Base-by-base conservation (phyloP, 2,888 invertebrate species). In the Reticulitermes lucifugus region DNA sequence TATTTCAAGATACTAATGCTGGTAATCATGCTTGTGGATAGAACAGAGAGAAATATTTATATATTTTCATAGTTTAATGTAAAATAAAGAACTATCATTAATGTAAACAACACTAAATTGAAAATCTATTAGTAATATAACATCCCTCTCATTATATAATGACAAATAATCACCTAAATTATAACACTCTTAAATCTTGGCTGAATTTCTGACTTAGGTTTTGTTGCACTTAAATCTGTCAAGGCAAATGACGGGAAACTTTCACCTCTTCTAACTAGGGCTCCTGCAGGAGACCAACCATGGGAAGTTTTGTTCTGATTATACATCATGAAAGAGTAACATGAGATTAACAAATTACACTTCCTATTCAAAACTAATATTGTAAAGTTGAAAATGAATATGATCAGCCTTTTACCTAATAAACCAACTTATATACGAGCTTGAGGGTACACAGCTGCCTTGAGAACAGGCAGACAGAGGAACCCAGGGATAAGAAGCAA, bases 1-100 rank as follows among this genome's bases (percentile, higher is more conserved):
- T 35, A 41, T 18, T 25, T 25, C 14, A 83, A 75, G 35, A 86
- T 86, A 86, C 86, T 84, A 84, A 86, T 83, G 46, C 46, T 46
- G 82, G 81, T 82, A 85, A 59, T 29, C 83, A 86, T 86, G 86
- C 65, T 65, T 65, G 6, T 65, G 86, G 87, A 55, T 60, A 46
- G 84, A 85, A 79, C 1, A 6, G 12, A 12, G 46, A 84, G 7
- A 35, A 35, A 73, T 41, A 41, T 41, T 46, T 41, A 41, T 41
- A 73, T 41, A 73, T 73, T 14, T 35, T 25, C 7, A 65, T n/a
- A 65, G 65, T n/a, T 5, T 6, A 25, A 65, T 25, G 65, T 65
- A 65, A 25, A 65, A 65, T 65, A 65, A n/a, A 65, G 9, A 9
- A 25, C n/a, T 9, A 55, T 18, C 14, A 55, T 25, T 65, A n/a